Evolutionary conservation across 1,140 invertebrate genomes (phyloP).

Genomic region (Pseudobourletiella spinata): DNA sequence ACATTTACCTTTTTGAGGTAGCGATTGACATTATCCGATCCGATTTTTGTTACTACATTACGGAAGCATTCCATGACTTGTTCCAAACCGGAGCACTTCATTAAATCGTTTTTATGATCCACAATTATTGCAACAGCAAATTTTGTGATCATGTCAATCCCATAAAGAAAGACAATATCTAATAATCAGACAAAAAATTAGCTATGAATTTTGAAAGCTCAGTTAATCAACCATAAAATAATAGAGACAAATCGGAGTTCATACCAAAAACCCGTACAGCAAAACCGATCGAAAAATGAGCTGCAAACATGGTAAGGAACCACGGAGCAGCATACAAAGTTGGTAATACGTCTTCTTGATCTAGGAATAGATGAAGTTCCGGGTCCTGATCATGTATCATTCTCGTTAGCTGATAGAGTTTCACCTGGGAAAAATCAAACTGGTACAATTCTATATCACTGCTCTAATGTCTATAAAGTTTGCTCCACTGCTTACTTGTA

Average conservation of each 20-base stretch:
- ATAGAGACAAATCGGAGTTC: neutral
- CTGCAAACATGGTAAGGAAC: conserved; percentile 91
- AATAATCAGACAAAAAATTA: conserved; percentile 38
- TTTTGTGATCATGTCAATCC: conserved; percentile 78
- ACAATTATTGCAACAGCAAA: conserved; percentile 75
- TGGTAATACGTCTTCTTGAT: conserved; percentile 86
- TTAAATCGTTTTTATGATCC: conserved; percentile 71
- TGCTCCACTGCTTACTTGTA: conserved; percentile 61
- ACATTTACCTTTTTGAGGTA: conserved; percentile 61
- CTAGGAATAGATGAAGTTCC: conserved; percentile 50
- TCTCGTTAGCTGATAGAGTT: conserved; percentile 85
- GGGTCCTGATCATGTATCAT: conserved; percentile 78
- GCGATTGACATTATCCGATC: conserved; percentile 47
- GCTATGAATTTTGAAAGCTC: neutral
- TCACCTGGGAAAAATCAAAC: conserved; percentile 46
- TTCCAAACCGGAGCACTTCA: conserved; percentile 81
- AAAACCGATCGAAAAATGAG: conserved; percentile 91
- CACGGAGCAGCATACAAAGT: conserved; percentile 91
- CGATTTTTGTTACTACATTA: conserved; percentile 48
- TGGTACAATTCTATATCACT: neutral
- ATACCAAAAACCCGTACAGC: conserved; percentile 83
- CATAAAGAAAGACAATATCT: conserved; percentile 86
- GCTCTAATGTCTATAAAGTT: no score
- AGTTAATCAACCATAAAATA: conserved; percentile 1
- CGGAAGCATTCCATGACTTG: conserved; percentile 88